phyloP scores from a whole-genome alignment of 2,113 vertebrate genomes.

The Ardeotis arabs region DNA sequence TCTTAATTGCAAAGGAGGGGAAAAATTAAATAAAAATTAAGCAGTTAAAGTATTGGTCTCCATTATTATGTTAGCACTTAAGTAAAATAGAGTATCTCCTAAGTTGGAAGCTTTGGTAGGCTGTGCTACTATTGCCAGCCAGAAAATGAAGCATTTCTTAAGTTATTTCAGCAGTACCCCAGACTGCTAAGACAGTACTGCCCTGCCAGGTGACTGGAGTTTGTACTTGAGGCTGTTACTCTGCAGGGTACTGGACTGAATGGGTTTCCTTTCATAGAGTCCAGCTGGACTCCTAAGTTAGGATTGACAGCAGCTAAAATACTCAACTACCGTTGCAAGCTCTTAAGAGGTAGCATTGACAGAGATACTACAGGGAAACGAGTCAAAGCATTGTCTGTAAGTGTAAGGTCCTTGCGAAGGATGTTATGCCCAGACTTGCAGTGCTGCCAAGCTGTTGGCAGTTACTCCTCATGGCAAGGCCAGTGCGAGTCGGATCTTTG shows the following conservation, averaged over 20 bases:
- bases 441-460: background rate
- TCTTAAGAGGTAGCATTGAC: background rate
- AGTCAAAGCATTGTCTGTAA: background rate
- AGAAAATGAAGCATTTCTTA: background rate
- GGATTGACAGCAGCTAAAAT: background rate
- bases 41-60: background rate
- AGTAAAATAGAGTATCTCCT: background rate
- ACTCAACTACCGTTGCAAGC: background rate
- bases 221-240: background rate
- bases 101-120: background rate
- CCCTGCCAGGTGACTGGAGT: background rate
- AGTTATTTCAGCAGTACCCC: background rate
- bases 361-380: background rate
- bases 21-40: constrained; percentile 46
- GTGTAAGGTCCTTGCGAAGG: background rate
- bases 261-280: background rate
- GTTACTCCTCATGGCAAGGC: background rate
- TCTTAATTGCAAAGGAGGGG: constrained; percentile 47
- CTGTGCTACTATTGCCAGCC: background rate
- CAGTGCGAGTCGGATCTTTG: background rate
- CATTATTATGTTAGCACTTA: background rate
- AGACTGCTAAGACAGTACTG: background rate
- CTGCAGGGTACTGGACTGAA: background rate
- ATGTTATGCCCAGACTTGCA: background rate
- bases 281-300: background rate